These are phyloP conservation scores for Chydorus sphaericus DNA, from an alignment of 2,888 invertebrate genomes.

Conservation along the genomic window DNA sequence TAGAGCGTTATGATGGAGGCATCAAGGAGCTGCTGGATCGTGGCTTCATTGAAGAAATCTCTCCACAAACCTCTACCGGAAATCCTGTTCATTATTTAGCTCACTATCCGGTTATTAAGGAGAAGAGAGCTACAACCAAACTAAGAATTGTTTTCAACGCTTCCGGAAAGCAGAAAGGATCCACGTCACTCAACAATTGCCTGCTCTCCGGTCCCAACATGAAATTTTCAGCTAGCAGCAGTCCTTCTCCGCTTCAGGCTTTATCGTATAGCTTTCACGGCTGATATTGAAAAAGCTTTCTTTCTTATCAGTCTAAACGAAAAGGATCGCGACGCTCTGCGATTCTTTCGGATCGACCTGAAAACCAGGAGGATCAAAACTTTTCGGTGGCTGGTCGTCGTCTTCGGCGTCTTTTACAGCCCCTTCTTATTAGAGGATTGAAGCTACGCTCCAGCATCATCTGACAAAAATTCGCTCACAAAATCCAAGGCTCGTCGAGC, in stretches of 20 bases:
- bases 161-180: neutral
- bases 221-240: neutral
- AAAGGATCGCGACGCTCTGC: neutral
- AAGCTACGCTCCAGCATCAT: too few species aligned
- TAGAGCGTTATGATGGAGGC: neutral
- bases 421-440: too few species aligned
- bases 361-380: too few species aligned
- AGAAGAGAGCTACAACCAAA: slow-evolving; percentile 2
- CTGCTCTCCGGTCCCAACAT: neutral
- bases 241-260: neutral
- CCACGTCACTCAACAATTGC: neutral
- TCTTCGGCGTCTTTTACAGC: too few species aligned
- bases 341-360: neutral
- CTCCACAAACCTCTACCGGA: too few species aligned
- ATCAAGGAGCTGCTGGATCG: neutral
- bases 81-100: slow-evolving; percentile 9
- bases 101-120: neutral
- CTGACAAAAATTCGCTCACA: too few species aligned
- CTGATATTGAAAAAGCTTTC: neutral
- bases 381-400: too few species aligned
- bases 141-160: neutral
- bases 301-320: neutral
- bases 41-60: neutral
- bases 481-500: too few species aligned
- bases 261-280: neutral